phyloP scores from a whole-genome alignment of 2,797 vertebrate genomes.

The Meda fulgida region DNA sequence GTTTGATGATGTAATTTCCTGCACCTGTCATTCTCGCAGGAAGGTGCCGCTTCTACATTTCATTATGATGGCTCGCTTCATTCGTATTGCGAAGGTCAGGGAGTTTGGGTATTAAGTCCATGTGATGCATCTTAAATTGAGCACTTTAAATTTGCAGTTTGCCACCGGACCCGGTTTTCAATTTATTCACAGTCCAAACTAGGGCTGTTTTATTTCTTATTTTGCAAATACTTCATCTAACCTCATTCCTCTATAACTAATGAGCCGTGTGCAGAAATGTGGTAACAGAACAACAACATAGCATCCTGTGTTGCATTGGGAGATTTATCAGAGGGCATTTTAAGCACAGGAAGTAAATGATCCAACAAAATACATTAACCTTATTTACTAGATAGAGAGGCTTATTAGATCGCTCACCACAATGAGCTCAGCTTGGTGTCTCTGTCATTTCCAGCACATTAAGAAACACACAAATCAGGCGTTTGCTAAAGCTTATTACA shows the following conservation, averaged over 20 bases:
- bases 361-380: constrained; percentile 65
- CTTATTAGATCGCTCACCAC: constrained; percentile 53
- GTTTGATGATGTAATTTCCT: constrained; percentile 60
- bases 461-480: constrained; percentile 70
- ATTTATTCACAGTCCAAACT: constrained; percentile 41
- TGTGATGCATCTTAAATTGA: constrained; percentile 35
- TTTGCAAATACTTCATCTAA: constrained; percentile 33
- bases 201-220: constrained; percentile 18
- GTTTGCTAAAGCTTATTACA: constrained; percentile 76
- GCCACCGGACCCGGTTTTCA: background rate
- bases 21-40: constrained; percentile 49
- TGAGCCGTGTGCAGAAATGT: constrained; percentile 35
- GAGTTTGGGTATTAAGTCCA: constrained; percentile 32
- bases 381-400: constrained; percentile 68
- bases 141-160: constrained; percentile 6
- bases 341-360: constrained; percentile 57
- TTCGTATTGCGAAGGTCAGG: constrained; percentile 33
- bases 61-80: constrained; percentile 41
- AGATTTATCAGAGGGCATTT: constrained; percentile 56
- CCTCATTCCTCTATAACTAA: constrained; percentile 39
- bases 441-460: constrained; percentile 68
- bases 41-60: constrained; percentile 41
- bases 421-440: constrained; percentile 53
- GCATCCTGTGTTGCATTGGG: constrained; percentile 37
- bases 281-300: constrained; percentile 25